Conservation (phyloP, 2,888 invertebrate genomes). For the Athetis lepigone region DNA sequence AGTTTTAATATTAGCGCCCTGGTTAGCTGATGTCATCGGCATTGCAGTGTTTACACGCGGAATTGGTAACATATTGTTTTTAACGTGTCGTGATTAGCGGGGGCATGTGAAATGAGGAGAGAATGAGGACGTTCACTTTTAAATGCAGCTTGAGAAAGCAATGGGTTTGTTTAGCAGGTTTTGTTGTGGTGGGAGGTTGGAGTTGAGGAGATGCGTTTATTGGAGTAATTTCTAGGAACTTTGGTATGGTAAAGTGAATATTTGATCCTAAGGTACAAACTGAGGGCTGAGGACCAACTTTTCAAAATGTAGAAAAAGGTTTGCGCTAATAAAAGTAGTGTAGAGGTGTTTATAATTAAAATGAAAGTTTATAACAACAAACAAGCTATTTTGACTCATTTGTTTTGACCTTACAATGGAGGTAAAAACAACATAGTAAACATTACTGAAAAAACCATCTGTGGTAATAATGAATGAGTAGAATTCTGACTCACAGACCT, state of each 20-base stretch:
- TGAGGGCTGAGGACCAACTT: no score
- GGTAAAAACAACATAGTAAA: slow-evolving; percentile 14
- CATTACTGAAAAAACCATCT: slow-evolving; percentile 38
- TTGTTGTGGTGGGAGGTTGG: background rate
- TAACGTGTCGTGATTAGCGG: slow-evolving; percentile 38
- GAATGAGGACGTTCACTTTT: slow-evolving; percentile 29
- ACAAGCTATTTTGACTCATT: slow-evolving; percentile 33
- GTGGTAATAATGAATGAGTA: slow-evolving; percentile 41
- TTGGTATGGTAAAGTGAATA: no score
- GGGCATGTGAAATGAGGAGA: slow-evolving; percentile 17
- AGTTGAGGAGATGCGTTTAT: background rate
- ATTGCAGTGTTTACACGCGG: slow-evolving; percentile 77
- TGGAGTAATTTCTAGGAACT: background rate
- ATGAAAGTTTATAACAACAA: slow-evolving; percentile 1
- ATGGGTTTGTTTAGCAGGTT: slow-evolving; percentile 17
- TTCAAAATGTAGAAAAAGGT: no score
- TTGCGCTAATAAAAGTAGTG: no score
- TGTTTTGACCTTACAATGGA: slow-evolving; percentile 19
- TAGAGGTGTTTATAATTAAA: no score
- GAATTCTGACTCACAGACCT: slow-evolving; percentile 45
- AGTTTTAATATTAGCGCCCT: slow-evolving; percentile 86
- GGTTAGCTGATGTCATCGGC: slow-evolving; percentile 82
- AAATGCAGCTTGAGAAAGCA: slow-evolving; percentile 6
- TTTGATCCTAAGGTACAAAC: no score
- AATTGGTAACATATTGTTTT: slow-evolving; percentile 68